Evolutionary conservation across 2,888 invertebrate species (phyloP).

Genomic region (Lasioglossum pauxillum): DNA sequence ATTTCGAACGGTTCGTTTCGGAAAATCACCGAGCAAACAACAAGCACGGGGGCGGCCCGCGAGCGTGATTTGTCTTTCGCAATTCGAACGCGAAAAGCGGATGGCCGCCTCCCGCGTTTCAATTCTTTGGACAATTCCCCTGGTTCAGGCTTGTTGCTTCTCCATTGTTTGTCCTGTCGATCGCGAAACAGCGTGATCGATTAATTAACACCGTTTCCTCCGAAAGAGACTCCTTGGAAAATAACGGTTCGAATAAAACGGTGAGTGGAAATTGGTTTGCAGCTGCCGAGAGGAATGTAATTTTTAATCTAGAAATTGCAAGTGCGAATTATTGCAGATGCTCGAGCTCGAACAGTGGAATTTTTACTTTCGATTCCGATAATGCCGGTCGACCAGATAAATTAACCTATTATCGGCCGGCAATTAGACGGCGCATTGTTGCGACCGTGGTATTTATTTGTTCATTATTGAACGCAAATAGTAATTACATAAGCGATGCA

Average conservation of each 20-base stretch:
- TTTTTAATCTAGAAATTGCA: background rate
- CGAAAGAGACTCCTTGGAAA: background rate
- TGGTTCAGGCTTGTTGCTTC: background rate
- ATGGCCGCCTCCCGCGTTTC: constrained; percentile 26
- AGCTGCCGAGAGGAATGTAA: background rate
- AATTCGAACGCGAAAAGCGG: constrained; percentile 48
- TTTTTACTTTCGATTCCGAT: background rate
- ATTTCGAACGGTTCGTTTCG: constrained; percentile 62
- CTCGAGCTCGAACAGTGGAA: background rate
- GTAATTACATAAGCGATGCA: constrained; percentile 6
- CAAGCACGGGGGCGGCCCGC: constrained; percentile 35
- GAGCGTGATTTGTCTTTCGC: constrained; percentile 52
- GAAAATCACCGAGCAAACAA: constrained; percentile 65
- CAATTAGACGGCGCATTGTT: background rate
- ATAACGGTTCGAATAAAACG: background rate
- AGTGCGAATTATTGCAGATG: background rate
- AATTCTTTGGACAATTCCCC: constrained; percentile 1
- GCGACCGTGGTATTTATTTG: constrained; percentile 13
- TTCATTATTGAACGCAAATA: constrained; percentile 11
- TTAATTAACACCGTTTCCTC: background rate
- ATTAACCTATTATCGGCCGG: background rate
- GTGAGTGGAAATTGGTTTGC: background rate
- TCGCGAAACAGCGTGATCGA: background rate
- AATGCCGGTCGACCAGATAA: background rate
- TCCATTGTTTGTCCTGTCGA: background rate